Conservation (phyloP, 2,113 vertebrate species). For the Apistogramma diplotaenia region DNA sequence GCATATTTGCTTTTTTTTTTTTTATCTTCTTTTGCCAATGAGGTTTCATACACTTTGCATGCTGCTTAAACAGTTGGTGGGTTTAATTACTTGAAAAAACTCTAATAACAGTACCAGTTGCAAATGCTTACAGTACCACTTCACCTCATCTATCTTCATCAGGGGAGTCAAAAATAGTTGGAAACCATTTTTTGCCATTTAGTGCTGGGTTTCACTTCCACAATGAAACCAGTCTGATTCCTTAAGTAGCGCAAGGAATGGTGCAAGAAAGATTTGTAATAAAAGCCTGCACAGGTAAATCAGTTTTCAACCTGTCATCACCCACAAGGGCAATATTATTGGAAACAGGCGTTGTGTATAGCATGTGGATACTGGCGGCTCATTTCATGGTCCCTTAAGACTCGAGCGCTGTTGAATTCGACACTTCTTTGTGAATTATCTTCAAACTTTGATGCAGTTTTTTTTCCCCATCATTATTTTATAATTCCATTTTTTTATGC, state of each 20-base stretch:
- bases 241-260: slow-evolving; percentile 56
- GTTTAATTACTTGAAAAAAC: background rate
- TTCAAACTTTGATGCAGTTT: slow-evolving; percentile 12
- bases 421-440: slow-evolving; percentile 56
- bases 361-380: slow-evolving; percentile 69
- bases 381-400: slow-evolving; percentile 54
- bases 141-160: slow-evolving; percentile 68
- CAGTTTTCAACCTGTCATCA: slow-evolving; percentile 75
- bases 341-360: slow-evolving; percentile 70
- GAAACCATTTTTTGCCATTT: slow-evolving; percentile 52
- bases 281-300: slow-evolving; percentile 73
- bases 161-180: slow-evolving; percentile 37
- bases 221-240: slow-evolving; percentile 48
- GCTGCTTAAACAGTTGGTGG: background rate
- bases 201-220: slow-evolving; percentile 42
- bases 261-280: slow-evolving; percentile 70
- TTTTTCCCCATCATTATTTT: slow-evolving; percentile 11
- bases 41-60: background rate
- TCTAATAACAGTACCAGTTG: background rate
- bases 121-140: slow-evolving; percentile 26
- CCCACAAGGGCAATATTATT: slow-evolving; percentile 67
- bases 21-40: background rate
- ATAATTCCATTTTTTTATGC: background rate
- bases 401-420: slow-evolving; percentile 44
- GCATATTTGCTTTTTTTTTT: background rate